Evolutionary conservation across 2,113 vertebrate species (phyloP).

Genomic region (Vireo altiloquus): DNA sequence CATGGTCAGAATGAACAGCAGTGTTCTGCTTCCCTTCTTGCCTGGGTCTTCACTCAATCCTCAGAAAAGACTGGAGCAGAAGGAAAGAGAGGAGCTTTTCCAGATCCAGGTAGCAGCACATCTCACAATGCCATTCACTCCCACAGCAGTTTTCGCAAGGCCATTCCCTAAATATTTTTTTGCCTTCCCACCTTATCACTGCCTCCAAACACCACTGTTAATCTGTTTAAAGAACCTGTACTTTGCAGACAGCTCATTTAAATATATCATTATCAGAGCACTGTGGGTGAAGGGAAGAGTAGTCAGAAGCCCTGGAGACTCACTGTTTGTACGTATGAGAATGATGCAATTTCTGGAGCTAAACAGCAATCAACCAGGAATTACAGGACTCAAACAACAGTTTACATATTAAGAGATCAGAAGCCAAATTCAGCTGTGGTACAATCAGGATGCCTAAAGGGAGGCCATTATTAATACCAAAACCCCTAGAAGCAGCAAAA

Average conservation of each 20-base stretch:
- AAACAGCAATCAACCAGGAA: slow-evolving; percentile 73
- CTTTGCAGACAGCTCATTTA: slow-evolving; percentile 69
- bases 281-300: slow-evolving; percentile 67
- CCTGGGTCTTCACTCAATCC: slow-evolving; percentile 46
- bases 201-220: slow-evolving; percentile 54
- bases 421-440: neutral
- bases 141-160: neutral
- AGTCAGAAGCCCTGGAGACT: slow-evolving; percentile 73
- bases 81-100: slow-evolving; percentile 37
- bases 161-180: slow-evolving; percentile 21
- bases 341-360: slow-evolving; percentile 80
- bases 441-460: neutral
- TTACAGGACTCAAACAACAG: slow-evolving; percentile 67
- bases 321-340: slow-evolving; percentile 73
- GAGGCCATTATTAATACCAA: neutral
- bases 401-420: slow-evolving; percentile 41
- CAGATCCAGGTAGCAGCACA: slow-evolving; percentile 34
- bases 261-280: slow-evolving; percentile 71
- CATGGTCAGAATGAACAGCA: slow-evolving; percentile 34
- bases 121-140: neutral
- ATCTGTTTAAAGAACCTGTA: slow-evolving; percentile 53
- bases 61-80: slow-evolving; percentile 51
- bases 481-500: neutral
- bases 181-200: slow-evolving; percentile 28
- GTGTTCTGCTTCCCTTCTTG: slow-evolving; percentile 41